phyloP scores from a whole-genome alignment of 2,113 vertebrate species.

The Tetrao urogallus region DNA sequence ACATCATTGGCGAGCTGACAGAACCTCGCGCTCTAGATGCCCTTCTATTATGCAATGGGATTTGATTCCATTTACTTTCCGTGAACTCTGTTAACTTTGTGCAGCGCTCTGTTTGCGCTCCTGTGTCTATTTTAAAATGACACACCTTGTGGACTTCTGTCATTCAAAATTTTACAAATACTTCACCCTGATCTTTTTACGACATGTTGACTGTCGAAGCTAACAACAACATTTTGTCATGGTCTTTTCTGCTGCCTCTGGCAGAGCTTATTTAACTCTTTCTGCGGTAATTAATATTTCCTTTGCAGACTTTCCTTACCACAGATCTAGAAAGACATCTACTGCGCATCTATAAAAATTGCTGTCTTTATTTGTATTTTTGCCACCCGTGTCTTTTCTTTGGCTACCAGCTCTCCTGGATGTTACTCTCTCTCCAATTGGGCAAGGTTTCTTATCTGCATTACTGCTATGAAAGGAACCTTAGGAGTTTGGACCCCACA shows the following conservation, averaged over 20 bases:
- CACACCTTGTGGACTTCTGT: conserved; percentile 57
- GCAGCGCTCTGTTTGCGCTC: conserved; percentile 31
- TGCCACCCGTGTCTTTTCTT: neutral
- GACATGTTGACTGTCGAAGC: neutral
- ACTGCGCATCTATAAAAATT: neutral
- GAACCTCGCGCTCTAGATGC: neutral
- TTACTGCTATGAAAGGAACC: neutral
- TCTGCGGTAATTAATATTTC: neutral
- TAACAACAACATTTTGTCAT: neutral
- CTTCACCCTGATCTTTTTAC: conserved; percentile 36
- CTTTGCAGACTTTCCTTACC: neutral
- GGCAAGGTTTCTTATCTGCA: neutral
- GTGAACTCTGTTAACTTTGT: conserved; percentile 49
- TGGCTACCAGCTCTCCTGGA: neutral
- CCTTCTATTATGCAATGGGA: conserved; percentile 51
- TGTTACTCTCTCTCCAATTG: neutral
- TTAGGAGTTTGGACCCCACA: neutral
- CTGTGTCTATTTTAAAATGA: conserved; percentile 64
- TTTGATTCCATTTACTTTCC: conserved; percentile 57
- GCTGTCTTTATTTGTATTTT: neutral
- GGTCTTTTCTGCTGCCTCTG: conserved; percentile 31
- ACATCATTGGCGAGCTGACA: neutral
- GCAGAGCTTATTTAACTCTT: neutral
- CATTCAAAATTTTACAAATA: conserved; percentile 66
- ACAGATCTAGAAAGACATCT: neutral